phyloP scores from a whole-genome alignment of 2,113 vertebrate species.

The Protobothrops flavoviridis region DNA sequence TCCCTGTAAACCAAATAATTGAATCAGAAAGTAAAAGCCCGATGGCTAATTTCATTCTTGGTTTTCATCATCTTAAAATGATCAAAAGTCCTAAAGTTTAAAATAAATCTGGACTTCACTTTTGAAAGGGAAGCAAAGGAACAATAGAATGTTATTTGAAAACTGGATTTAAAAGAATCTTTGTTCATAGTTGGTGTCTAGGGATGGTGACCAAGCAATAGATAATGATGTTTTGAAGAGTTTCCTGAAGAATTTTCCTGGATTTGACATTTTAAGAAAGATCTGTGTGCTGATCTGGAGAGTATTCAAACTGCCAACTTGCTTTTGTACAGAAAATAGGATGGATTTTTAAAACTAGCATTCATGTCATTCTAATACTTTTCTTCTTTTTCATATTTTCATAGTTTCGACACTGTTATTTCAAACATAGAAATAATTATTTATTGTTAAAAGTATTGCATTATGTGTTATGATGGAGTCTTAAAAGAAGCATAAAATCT shows the following conservation, averaged over 20 bases:
- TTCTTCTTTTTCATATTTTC: not conserved
- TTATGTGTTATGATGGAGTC: not conserved
- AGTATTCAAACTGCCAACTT: slow-evolving; percentile 5
- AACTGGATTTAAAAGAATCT: slow-evolving; percentile 39
- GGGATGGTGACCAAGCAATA: not conserved
- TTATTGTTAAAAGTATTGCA: not conserved
- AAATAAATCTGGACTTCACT: slow-evolving; percentile 58
- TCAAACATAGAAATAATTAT: not conserved
- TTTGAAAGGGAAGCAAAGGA: slow-evolving; percentile 33
- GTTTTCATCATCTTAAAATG: slow-evolving; percentile 63
- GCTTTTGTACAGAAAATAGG: not conserved
- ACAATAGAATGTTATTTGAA: slow-evolving; percentile 27
- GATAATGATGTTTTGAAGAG: slow-evolving; percentile 48
- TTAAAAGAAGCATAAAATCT: not conserved
- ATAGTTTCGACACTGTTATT: not conserved
- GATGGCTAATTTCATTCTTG: slow-evolving; percentile 60
- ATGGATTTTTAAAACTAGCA: not conserved
- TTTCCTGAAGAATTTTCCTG: slow-evolving; percentile 49
- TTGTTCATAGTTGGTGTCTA: slow-evolving; percentile 24
- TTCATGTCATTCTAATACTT: not conserved
- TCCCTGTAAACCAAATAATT: slow-evolving; percentile 36
- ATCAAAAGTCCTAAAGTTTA: slow-evolving; percentile 59
- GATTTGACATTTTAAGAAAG: slow-evolving; percentile 49
- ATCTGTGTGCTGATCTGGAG: slow-evolving; percentile 14
- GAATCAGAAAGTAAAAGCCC: slow-evolving; percentile 60